Evolutionary conservation across 1,140 invertebrate species (phyloP).

Genomic region (Sitobion miscanthi): DNA sequence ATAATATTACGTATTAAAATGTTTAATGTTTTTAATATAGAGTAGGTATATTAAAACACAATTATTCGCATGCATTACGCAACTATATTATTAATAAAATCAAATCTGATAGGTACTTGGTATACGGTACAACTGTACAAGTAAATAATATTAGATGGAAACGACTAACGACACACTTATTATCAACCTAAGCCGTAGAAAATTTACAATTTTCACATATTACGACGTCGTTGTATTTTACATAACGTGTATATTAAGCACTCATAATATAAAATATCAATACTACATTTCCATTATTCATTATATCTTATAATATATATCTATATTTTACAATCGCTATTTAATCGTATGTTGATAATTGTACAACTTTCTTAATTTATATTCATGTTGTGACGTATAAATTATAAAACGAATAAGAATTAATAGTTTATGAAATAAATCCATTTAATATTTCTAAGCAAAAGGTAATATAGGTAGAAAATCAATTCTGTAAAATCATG

Average conservation of each 20-base stretch:
- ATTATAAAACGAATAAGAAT: background rate
- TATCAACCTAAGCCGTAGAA: background rate
- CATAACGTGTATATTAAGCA: background rate
- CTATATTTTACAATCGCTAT: background rate
- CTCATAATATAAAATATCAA: background rate
- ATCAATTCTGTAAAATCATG: background rate
- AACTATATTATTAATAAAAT: background rate
- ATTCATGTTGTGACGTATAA: background rate
- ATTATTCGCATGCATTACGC: background rate
- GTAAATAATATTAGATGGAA: background rate
- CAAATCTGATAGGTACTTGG: background rate
- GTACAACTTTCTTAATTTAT: background rate
- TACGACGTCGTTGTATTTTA: background rate
- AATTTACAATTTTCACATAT: constrained; percentile 7
- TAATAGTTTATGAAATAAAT: background rate
- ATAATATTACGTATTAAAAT: background rate
- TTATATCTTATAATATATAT: background rate
- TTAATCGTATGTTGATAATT: background rate
- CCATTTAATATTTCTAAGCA: background rate
- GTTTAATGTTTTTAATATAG: background rate
- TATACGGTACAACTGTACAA: background rate
- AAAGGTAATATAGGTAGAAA: background rate
- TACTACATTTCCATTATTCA: background rate
- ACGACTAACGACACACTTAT: background rate
- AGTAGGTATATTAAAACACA: background rate